Conservation (phyloP, 1,140 invertebrate species). For the Parapsyche elsis region DNA sequence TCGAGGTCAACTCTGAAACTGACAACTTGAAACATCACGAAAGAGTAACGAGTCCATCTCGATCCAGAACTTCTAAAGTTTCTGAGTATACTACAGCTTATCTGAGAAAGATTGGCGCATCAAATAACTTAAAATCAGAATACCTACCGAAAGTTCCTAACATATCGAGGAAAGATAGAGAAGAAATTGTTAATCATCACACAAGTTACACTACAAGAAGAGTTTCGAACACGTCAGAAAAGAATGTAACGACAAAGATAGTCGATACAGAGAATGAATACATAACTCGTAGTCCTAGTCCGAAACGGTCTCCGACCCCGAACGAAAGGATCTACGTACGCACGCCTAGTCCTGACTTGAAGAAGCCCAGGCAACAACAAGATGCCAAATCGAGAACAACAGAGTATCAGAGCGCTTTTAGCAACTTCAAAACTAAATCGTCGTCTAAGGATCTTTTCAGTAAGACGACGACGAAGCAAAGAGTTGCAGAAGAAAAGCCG, state of each 20-base stretch:
- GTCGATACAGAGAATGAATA: constrained; percentile 40
- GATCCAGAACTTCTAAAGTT: constrained; percentile 57
- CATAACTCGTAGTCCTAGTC: constrained; percentile 59
- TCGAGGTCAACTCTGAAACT: not conserved
- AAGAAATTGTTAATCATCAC: constrained; percentile 34
- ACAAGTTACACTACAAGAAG: constrained; percentile 41
- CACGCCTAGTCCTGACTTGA: constrained; percentile 59
- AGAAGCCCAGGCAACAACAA: constrained; percentile 52
- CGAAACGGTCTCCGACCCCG: constrained; percentile 53
- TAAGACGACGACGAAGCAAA: constrained; percentile 43
- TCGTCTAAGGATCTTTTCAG: constrained; percentile 47
- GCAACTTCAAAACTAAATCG: constrained; percentile 52
- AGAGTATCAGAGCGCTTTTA: constrained; percentile 58
- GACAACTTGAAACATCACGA: constrained; percentile 18
- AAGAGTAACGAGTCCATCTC: constrained; percentile 33
- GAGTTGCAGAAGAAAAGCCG: constrained; percentile 63
- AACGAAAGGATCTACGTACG: constrained; percentile 57
- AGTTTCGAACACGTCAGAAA: constrained; percentile 43
- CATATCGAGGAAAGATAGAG: constrained; percentile 47
- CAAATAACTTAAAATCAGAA: constrained; percentile 54
- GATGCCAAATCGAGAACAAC: constrained; percentile 58
- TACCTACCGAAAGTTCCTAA: constrained; percentile 49
- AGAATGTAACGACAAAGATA: constrained; percentile 21
- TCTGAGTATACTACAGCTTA: constrained; percentile 67
- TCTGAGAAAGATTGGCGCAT: constrained; percentile 64